These are phyloP conservation scores for Macrostomum cliftonense DNA, from an alignment of 2,888 invertebrate species.

Conservation along the genomic window DNA sequence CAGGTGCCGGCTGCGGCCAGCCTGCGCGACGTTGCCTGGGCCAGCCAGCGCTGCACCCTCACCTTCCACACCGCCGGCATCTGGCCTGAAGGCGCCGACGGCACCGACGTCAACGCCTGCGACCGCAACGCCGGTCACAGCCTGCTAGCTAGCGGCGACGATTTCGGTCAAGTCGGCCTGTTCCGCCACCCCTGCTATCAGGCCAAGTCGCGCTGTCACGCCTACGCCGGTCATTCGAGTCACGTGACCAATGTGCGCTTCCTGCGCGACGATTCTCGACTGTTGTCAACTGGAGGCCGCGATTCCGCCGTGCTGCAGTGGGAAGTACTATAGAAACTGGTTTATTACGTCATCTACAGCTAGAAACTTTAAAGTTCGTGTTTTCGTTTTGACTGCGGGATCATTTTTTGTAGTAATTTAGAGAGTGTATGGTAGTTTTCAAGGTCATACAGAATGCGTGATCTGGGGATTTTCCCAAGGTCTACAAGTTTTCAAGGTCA, in stretches of 20 bases:
- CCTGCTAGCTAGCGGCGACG: slow-evolving; percentile 62
- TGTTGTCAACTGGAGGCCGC: slow-evolving; percentile 66
- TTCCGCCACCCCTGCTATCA: slow-evolving; percentile 63
- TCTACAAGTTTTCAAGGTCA: too few relatives aligned
- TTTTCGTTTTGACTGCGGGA: too few relatives aligned
- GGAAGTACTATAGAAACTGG: slow-evolving; percentile 33
- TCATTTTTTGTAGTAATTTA: too few relatives aligned
- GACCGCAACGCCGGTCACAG: slow-evolving; percentile 47
- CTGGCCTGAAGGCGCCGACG: slow-evolving; percentile 76
- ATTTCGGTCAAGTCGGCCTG: slow-evolving; percentile 72
- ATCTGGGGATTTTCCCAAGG: too few relatives aligned
- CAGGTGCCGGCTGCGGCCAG: slow-evolving; percentile 7
- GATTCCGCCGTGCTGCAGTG: slow-evolving; percentile 76
- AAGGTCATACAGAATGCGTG: too few relatives aligned
- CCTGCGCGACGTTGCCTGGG: slow-evolving; percentile 59
- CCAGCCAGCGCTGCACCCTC: slow-evolving; percentile 57
- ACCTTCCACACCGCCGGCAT: slow-evolving; percentile 62
- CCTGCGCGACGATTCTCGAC: slow-evolving; percentile 59
- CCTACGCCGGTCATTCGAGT: slow-evolving; percentile 67
- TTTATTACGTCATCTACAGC: too few relatives aligned
- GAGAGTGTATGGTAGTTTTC: too few relatives aligned
- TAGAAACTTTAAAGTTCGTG: too few relatives aligned
- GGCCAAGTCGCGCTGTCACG: slow-evolving; percentile 63
- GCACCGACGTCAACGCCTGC: slow-evolving; percentile 65
- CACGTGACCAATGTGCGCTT: slow-evolving; percentile 70